Percentiles rank a stretch among this genome's conserved stretches.
Conservation (phyloP, 2,113 vertebrate genomes). For the Scopus umbretta region DNA sequence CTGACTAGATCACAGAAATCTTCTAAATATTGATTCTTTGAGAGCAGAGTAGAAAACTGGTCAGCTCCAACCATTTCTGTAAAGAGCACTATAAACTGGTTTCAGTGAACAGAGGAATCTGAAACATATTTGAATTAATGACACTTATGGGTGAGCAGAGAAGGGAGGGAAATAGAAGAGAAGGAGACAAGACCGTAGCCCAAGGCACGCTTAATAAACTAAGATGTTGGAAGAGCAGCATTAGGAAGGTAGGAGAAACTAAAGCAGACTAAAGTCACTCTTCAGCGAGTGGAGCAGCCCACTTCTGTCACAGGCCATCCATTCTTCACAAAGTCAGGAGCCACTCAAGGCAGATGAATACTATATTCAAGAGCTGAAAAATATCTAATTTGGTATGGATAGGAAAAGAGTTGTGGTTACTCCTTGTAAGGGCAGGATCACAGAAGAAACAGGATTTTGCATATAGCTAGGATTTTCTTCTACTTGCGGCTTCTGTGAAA, state of each 20-base stretch:
- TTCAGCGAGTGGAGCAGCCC: neutral
- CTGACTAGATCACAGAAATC: neutral
- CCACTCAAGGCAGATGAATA: neutral
- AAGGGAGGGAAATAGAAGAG: neutral
- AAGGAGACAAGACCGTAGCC: neutral
- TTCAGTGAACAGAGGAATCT: neutral
- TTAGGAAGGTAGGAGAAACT: neutral
- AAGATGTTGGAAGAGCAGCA: accelerated
- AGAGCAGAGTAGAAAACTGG: neutral
- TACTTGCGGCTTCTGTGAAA: neutral
- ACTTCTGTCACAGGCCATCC: neutral
- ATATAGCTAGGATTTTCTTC: neutral
- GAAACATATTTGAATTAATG: neutral
- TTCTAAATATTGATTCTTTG: neutral
- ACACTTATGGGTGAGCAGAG: neutral
- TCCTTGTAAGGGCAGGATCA: neutral
- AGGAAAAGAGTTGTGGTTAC: neutral
- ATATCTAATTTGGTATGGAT: neutral
- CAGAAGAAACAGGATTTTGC: neutral
- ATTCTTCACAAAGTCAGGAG: neutral
- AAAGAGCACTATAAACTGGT: neutral
- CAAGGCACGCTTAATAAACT: neutral
- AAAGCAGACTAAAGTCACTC: neutral
- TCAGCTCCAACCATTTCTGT: neutral
- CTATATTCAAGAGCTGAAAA: neutral